Base-by-base conservation (phyloP, 2,888 invertebrate genomes). In the Dicyrtoma fusca region DNA sequence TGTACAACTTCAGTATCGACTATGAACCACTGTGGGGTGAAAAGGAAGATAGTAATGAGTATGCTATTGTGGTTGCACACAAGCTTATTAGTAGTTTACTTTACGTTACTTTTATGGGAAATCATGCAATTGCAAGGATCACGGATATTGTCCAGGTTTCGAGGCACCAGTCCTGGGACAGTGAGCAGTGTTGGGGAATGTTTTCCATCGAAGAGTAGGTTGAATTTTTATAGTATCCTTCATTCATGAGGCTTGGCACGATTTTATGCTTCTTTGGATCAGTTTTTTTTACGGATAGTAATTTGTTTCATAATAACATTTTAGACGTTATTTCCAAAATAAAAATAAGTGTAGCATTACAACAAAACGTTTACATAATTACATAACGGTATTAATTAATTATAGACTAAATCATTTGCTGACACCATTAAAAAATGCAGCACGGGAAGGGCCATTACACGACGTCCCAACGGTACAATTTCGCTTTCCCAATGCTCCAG, bases 151-250 rank as follows among this genome's bases (percentile, higher is more conserved):
- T 74, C 19, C 72, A 75, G 68, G 74, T 76, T n/a, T 74, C 72
- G 1, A 69, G 51, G 11, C 65, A 76, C 53, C 71, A 74, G 4
- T 26, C 73, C 1, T 78, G 78, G 76, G 72, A 76, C 65, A 62
- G 73, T 1, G 74, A 74, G 45, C 75, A 78, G 42, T 75, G 74
- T 19, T 76, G 76, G 76, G 44, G 62, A 8, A 78, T 78, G 80
- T 80, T 78, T 65, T 75, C 74, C 1, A 19, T 80, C 1, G 73
- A 73, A 1, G 51, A 49, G 73, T 73, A 66, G 61, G 23, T 45
- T 23, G 19, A 17, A 13, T 42, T 47, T 19, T 11, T 21, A 44
- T n/a, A n/a, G n/a, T n/a, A n/a, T n/a, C n/a, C n/a, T n/a, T n/a
- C n/a, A n/a, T n/a, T n/a, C n/a, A n/a, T n/a, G n/a, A n/a, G n/a